Evolutionary conservation across 2,113 vertebrate species (phyloP).

Genomic region (Sciurus niger): DNA sequence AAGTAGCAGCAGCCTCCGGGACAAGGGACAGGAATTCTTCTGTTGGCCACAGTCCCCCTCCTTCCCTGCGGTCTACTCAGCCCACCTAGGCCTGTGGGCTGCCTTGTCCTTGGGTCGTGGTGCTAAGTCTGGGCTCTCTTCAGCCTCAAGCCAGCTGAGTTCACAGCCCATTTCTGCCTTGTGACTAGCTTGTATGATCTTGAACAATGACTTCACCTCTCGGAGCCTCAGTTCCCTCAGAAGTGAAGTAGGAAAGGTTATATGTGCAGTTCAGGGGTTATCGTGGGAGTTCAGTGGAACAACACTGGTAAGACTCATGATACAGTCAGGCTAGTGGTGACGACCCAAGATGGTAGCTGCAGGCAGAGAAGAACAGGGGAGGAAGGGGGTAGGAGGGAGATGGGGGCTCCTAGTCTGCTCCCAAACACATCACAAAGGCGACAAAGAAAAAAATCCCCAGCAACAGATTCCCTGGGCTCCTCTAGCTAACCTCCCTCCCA

Average conservation of each 20-base stretch:
- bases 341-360: not conserved
- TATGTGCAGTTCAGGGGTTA: not conserved
- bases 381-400: not conserved
- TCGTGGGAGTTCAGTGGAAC: not conserved
- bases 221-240: not conserved
- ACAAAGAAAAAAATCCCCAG: not conserved
- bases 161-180: not conserved
- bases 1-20: not conserved
- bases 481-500: not conserved
- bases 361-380: not conserved
- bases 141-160: not conserved
- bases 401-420: not conserved
- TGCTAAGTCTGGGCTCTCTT: not conserved
- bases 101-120: not conserved
- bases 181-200: not conserved
- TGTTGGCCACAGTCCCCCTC: not conserved
- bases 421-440: not conserved
- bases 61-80: not conserved
- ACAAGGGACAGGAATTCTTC: not conserved
- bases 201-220: not conserved
- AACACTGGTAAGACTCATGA: not conserved
- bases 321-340: not conserved
- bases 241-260: not conserved
- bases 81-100: not conserved
- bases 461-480: not conserved